Evolutionary conservation across 2,113 vertebrate genomes (phyloP), one percentile per base, ranked within the genome.

Genomic region (Macrotis lagotis): DNA sequence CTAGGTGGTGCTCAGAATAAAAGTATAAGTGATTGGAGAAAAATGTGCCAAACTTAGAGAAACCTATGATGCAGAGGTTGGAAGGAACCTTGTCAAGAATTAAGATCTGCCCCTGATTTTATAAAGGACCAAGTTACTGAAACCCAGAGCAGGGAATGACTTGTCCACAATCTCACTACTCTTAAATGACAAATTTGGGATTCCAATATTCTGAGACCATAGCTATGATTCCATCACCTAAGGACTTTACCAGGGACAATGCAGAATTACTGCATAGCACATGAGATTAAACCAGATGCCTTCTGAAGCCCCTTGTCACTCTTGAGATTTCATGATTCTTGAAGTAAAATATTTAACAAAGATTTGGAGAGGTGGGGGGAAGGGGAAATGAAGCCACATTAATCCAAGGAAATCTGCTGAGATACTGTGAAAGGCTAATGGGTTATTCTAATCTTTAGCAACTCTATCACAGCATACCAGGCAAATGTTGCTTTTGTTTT

Each of bases 281-380:
- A 44, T 8, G 19, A 83, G 66, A 19, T 24, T 44, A 83, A 19
- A 83, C 6, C 19, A 83, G 66, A 83, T 44, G 7, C 66, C n/a
- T 44, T 83, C n/a, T 83, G 16, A 44, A 44, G n/a, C 24, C 66
- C 19, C n/a, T 83, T 44, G 19, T n/a, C 16, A 44, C n/a, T 44
- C 66, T 83, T 83, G 66, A 83, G 66, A n/a, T 83, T 44, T 83
- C 19, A 83, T 83, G 66, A 44, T 83, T 83, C n/a, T 44, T 83
- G 59, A 66, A 66, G 52, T 66, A 93, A 89, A 95, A 83, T 24
- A 92, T 74, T 59, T 50, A 89, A 37, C 53, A 90, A 48, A 91
- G 93, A 31, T 0, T 47, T 83, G 0, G 25, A 31, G 25, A 37
- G 16, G 5, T 50, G 12, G 19, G 51, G 14, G 50, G 12, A 0